phyloP scores from a whole-genome alignment of 2,113 vertebrate species.

The Scortum barcoo region DNA sequence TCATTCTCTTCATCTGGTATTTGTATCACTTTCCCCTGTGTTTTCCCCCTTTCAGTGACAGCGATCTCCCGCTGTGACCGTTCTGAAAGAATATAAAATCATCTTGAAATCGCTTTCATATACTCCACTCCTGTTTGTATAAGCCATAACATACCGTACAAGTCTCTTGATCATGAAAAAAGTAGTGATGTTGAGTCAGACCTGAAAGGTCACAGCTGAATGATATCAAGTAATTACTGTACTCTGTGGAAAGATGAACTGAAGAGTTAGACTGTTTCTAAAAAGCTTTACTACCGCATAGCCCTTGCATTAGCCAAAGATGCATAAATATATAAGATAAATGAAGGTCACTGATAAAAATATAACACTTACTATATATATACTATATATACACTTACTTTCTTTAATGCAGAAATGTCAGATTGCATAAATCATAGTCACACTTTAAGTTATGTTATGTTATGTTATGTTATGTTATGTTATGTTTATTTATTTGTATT shows the following conservation, averaged over 20 bases:
- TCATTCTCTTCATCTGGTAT: not conserved
- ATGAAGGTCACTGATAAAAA: not conserved
- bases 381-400: no score
- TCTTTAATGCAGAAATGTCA: not conserved
- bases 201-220: constrained; percentile 14
- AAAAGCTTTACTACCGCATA: not conserved
- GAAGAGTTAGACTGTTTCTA: not conserved
- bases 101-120: not conserved
- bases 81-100: not conserved
- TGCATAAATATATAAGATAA: not conserved
- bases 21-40: not conserved
- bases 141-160: not conserved
- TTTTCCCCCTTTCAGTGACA: not conserved
- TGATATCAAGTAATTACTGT: constrained; percentile 13
- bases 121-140: not conserved
- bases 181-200: not conserved
- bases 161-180: not conserved
- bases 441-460: no score
- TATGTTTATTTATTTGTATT: no score
- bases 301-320: not conserved
- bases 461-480: no score
- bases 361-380: no score
- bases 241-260: constrained; percentile 1
- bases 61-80: not conserved
- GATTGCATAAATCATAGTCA: not conserved